These are phyloP conservation scores for Clivina fossor DNA, from an alignment of 2,888 invertebrate genomes.

Conservation along the genomic window DNA sequence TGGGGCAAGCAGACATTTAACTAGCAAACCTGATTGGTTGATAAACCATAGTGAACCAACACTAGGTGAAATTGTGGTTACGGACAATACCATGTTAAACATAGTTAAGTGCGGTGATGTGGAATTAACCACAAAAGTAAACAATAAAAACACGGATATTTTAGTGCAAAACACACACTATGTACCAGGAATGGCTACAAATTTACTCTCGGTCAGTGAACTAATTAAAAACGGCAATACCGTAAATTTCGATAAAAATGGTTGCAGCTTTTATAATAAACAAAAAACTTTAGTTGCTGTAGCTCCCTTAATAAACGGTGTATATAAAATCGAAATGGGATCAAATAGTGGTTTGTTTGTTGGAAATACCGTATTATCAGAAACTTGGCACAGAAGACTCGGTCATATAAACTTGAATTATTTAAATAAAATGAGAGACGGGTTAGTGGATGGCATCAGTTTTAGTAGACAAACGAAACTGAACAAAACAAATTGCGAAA, in stretches of 20 bases:
- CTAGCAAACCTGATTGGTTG: conserved; percentile 7
- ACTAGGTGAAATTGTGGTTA: conserved; percentile 8
- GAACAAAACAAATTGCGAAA: conserved; percentile 20
- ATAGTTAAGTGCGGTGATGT: conserved; percentile 39
- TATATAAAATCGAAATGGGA: conserved; percentile 40
- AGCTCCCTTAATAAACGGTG: conserved; percentile 36
- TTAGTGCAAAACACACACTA: conserved; percentile 36
- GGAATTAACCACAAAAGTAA: conserved; percentile 34
- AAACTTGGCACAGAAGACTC: conserved; percentile 38
- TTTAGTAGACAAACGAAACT: conserved; percentile 3
- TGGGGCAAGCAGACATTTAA: conserved; percentile 11
- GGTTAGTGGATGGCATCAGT: conserved; percentile 25
- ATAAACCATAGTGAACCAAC: no score
- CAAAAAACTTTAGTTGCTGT: no score
- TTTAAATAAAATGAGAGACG: conserved; percentile 29
- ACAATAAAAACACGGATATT: conserved; percentile 30
- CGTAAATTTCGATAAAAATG: conserved; percentile 36
- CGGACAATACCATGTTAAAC: conserved; percentile 36
- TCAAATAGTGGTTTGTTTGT: no score
- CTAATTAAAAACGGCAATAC: conserved; percentile 41
- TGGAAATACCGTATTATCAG: conserved; percentile 7
- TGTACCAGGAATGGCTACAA: conserved; percentile 40
- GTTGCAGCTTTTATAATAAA: conserved; percentile 36
- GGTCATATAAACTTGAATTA: conserved; percentile 35
- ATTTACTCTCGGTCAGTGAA: conserved; percentile 41